A percentile compares a stretch with the other conserved stretches of the same genome.
phyloP scores from a whole-genome alignment of 2,797 vertebrate species.

The Peromyscus aztecus region DNA sequence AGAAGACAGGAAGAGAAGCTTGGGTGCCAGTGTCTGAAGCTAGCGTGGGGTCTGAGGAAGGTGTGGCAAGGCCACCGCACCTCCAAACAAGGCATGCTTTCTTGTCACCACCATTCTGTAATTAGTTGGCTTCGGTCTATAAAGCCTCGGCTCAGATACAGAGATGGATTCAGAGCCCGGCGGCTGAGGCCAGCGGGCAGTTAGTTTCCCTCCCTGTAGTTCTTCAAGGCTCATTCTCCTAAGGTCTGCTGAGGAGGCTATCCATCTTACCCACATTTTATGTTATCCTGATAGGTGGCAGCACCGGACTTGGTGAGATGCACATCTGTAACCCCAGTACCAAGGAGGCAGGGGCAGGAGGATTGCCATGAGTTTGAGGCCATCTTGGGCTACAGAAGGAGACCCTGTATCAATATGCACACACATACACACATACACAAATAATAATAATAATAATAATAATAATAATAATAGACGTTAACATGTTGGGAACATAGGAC shows the following conservation, averaged over 20 bases:
- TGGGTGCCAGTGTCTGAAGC: background rate
- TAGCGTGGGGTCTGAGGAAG: background rate
- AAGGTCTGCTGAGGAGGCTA: background rate
- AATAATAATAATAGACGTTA: slow-evolving; percentile 22
- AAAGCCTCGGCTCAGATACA: background rate
- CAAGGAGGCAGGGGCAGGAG: background rate
- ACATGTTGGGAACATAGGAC: slow-evolving; percentile 18
- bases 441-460: background rate
- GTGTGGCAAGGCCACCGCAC: background rate
- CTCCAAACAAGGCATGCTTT: background rate
- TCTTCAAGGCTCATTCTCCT: slow-evolving; percentile 39
- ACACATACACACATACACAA: background rate
- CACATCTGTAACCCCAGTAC: background rate
- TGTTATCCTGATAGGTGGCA: slow-evolving; percentile 62
- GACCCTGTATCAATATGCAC: background rate
- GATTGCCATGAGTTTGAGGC: background rate
- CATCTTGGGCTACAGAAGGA: background rate
- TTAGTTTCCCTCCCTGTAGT: background rate
- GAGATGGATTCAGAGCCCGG: background rate
- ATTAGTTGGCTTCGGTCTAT: background rate
- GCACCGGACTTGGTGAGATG: background rate
- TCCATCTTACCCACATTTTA: slow-evolving; percentile 5
- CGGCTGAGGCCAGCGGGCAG: background rate
- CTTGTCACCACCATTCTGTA: background rate
- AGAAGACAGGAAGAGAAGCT: background rate